Evolutionary conservation across 2,797 vertebrate genomes (phyloP).

Genomic region (Amazona ochrocephala): DNA sequence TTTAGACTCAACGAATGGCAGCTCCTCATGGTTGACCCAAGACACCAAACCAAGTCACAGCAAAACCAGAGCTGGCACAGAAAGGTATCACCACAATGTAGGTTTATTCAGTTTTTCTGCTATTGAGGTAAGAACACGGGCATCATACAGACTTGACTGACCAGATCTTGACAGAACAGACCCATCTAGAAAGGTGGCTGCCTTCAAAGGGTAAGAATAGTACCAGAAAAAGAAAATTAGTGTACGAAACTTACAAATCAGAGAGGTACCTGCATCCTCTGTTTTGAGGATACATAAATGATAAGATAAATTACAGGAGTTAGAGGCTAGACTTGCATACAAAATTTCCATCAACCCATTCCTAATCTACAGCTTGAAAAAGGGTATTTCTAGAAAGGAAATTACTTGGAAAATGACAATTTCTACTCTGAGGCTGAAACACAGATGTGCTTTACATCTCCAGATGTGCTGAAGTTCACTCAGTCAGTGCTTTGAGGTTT

Average conservation of each 20-base stretch:
- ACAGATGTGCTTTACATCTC: neutral
- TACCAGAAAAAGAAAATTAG: neutral
- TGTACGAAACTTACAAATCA: neutral
- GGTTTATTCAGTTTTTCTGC: neutral
- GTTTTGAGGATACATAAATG: neutral
- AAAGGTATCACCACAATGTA: neutral
- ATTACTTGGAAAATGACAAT: neutral
- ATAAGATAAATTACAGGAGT: neutral
- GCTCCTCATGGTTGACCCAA: neutral
- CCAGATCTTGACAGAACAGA: neutral
- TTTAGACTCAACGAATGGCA: neutral
- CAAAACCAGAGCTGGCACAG: neutral
- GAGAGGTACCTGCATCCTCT: neutral
- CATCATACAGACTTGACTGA: fast-evolving
- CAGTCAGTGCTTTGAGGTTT: neutral
- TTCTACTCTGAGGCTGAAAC: neutral
- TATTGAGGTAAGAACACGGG: fast-evolving
- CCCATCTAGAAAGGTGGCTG: neutral
- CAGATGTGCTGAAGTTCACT: neutral
- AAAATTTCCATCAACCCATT: neutral
- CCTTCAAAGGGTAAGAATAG: neutral
- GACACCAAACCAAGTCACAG: neutral
- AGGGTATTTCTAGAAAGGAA: neutral
- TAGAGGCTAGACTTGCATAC: neutral
- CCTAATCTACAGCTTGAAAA: neutral